These are phyloP conservation scores for Cerceris ruficornis DNA, from an alignment of 2,888 invertebrate species.

Conservation along the genomic window DNA sequence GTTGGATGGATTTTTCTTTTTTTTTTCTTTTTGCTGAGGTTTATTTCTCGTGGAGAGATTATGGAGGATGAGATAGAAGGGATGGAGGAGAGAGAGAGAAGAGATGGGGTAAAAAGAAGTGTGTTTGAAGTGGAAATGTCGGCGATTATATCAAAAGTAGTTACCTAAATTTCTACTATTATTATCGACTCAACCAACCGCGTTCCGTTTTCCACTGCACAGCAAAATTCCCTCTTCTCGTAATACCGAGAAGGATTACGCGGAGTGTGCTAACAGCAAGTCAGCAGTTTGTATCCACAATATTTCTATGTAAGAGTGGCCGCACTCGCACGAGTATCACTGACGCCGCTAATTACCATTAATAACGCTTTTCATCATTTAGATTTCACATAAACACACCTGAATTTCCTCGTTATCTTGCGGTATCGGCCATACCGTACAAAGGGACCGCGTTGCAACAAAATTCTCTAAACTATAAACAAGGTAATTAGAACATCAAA, in stretches of 20 bases:
- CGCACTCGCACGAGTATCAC: slow-evolving; percentile 26
- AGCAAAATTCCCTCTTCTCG: slow-evolving; percentile 24
- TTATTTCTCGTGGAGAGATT: no score
- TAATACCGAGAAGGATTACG: slow-evolving; percentile 28
- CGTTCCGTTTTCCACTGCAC: slow-evolving; percentile 16
- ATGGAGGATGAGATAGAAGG: neutral
- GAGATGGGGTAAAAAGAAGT: neutral
- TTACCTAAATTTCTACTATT: slow-evolving; percentile 15
- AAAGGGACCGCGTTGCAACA: neutral
- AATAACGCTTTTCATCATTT: slow-evolving; percentile 25
- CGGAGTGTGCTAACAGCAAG: slow-evolving; percentile 21
- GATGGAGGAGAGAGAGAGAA: neutral
- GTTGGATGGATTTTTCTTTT: no score
- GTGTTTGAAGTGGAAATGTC: neutral
- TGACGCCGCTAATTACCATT: slow-evolving; percentile 37
- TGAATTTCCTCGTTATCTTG: no score
- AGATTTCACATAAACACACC: neutral
- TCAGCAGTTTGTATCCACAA: slow-evolving; percentile 11
- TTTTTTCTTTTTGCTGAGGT: neutral
- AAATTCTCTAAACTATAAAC: neutral
- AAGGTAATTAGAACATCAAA: no score
- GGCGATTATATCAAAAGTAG: neutral
- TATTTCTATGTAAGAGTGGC: slow-evolving; percentile 13
- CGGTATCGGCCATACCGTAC: no score
- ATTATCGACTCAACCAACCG: slow-evolving; percentile 18